Base-by-base conservation (phyloP, 2,797 vertebrate genomes). In the Coilia nasus region DNA sequence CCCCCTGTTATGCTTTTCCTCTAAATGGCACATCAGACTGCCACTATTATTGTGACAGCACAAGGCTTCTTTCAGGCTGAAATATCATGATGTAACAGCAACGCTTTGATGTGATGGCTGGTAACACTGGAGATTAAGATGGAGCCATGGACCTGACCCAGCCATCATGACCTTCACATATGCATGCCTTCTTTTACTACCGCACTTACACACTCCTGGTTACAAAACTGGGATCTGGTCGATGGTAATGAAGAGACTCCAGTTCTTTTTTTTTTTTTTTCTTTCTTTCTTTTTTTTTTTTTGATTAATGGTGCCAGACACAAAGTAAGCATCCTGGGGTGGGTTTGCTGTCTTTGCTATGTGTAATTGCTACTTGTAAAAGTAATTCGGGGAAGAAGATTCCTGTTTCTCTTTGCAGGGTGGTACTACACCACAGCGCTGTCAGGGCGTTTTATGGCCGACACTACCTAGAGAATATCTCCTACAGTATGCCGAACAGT, bases 321-420 rank as follows among this genome's bases (percentile, higher is more conserved):
- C 83, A 82, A 56, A 80, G 81, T 60, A 83, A 54, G 62, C 81
- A 62, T 67, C 56, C 81, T 83, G 60, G 87, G 83, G 75, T 60
- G 46, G 81, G 81, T 47, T n/a, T n/a, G n/a, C n/a, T n/a, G n/a
- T n/a, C n/a, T n/a, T n/a, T n/a, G n/a, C n/a, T 85, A 87, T 54
- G 83, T 21, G 3, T 86, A 86, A 87, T 80, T 83, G 83, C 64
- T 81, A 86, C 85, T 84, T 87, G 86, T 90, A 90, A 87, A 86
- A 71, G 81, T 89, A 82, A 83, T 84, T 64, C 83, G 82, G 81
- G 86, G 75, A 86, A 64, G 67, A 75, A 71, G 54, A 41, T 75
- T 59, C 86, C 78, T 89, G 81, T 59, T 87, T 87, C 75, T 83
- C n/a, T 50, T 44, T 3, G 17, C 71, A 44, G 71, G 35, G 17